Evolutionary conservation across 2,113 vertebrate genomes (phyloP).

Genomic region (Crotalus tigris): DNA sequence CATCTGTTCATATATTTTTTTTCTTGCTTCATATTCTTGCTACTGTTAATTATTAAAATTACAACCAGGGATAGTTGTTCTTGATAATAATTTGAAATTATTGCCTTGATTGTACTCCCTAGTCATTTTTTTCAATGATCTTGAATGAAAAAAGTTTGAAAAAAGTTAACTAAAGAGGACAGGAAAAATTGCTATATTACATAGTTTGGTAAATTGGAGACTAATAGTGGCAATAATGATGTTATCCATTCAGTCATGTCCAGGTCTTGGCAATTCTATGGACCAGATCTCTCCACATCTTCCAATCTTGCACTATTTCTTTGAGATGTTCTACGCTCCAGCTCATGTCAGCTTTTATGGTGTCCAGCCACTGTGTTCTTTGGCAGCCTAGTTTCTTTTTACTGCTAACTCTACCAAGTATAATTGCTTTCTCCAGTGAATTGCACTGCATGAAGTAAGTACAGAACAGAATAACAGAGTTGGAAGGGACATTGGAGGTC

Average conservation of each 20-base stretch:
- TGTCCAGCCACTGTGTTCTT: not conserved
- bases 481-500: too few species aligned
- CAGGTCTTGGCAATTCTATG: not conserved
- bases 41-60: slow-evolving; percentile 29
- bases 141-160: rapidly evolving
- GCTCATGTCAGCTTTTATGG: not conserved
- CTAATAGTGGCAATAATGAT: not conserved
- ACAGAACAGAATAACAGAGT: too few species aligned
- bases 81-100: not conserved
- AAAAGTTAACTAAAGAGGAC: not conserved
- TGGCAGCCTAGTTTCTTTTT: too few species aligned
- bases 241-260: not conserved
- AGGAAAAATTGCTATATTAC: not conserved
- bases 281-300: not conserved
- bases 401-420: too few species aligned
- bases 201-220: not conserved
- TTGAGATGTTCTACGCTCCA: too few species aligned
- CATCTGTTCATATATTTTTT: slow-evolving; percentile 34
- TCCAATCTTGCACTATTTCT: too few species aligned
- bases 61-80: not conserved
- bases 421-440: too few species aligned
- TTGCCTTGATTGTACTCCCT: not conserved
- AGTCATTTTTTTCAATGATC: not conserved
- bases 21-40: slow-evolving; percentile 14
- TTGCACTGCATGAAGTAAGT: too few species aligned